Evolutionary conservation across 2,888 invertebrate genomes (phyloP).

Genomic region (Steinernema hermaphroditum): DNA sequence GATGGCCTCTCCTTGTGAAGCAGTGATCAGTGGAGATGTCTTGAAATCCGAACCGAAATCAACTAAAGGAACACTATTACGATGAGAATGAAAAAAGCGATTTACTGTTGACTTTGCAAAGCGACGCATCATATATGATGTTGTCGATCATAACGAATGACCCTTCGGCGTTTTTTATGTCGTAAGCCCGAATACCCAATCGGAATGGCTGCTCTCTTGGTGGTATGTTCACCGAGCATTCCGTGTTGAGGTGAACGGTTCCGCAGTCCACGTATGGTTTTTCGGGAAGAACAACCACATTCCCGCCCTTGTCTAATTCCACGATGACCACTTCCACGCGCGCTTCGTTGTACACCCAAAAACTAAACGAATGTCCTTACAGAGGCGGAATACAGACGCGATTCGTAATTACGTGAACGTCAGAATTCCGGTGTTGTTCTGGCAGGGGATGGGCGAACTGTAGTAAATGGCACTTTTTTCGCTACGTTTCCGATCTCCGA

Average conservation of each 20-base stretch:
- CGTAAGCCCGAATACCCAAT: slow-evolving; percentile 59
- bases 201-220: slow-evolving; percentile 58
- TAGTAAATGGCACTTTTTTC: slow-evolving; percentile 61
- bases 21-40: slow-evolving; percentile 52
- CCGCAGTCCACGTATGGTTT: slow-evolving; percentile 66
- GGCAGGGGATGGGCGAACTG: slow-evolving; percentile 63
- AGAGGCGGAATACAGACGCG: not conserved
- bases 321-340: slow-evolving; percentile 63
- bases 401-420: slow-evolving; percentile 58
- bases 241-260: slow-evolving; percentile 48
- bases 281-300: slow-evolving; percentile 43
- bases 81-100: not conserved
- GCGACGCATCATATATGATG: slow-evolving; percentile 60
- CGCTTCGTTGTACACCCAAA: slow-evolving; percentile 65
- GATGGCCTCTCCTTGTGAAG: slow-evolving; percentile 55
- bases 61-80: slow-evolving; percentile 43
- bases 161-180: slow-evolving; percentile 60
- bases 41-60: slow-evolving; percentile 60
- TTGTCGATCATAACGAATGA: slow-evolving; percentile 65
- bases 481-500: slow-evolving; percentile 51
- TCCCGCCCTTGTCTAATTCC: slow-evolving; percentile 46
- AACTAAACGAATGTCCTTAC: slow-evolving; percentile 43
- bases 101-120: slow-evolving; percentile 63
- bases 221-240: slow-evolving; percentile 53
- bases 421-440: slow-evolving; percentile 61